phyloP scores from a whole-genome alignment of 2,113 vertebrate species.

The Hymenochirus boettgeri region DNA sequence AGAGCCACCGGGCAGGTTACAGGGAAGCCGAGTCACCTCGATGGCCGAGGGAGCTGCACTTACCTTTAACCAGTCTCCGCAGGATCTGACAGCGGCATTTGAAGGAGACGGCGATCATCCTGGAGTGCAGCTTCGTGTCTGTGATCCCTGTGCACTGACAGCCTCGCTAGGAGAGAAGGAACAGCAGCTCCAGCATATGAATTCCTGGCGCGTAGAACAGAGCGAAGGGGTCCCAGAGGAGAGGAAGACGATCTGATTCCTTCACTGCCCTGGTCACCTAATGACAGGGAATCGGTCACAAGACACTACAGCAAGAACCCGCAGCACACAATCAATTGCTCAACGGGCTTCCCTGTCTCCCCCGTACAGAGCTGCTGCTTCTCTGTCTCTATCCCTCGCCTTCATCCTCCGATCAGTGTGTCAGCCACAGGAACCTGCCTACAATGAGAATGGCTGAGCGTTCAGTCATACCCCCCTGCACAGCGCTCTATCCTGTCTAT shows the following conservation, averaged over 20 bases:
- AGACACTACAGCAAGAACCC: conserved; percentile 48
- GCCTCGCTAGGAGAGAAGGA: conserved; percentile 63
- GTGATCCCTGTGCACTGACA: conserved; percentile 55
- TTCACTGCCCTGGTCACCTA: conserved; percentile 63
- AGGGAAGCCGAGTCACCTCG: conserved; percentile 42
- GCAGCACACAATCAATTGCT: conserved; percentile 51
- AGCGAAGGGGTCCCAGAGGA: conserved; percentile 66
- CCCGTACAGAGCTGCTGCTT: conserved; percentile 15
- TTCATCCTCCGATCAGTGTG: conserved; percentile 25
- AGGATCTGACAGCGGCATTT: conserved; percentile 98
- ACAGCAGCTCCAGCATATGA: conserved; percentile 60
- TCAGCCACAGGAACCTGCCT: neutral
- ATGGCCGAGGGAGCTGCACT: conserved; percentile 46
- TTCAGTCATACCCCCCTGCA: neutral
- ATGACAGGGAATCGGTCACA: conserved; percentile 64
- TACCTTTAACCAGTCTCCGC: conserved; percentile 95
- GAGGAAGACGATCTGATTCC: conserved; percentile 73
- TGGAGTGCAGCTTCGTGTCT: conserved; percentile 61
- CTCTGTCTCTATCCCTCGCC: neutral
- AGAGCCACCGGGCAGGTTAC: conserved; percentile 45
- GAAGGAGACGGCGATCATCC: conserved; percentile 98
- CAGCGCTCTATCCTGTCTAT: conserved; percentile 5
- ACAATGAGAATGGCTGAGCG: conserved; percentile 10
- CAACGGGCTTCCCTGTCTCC: conserved; percentile 51
- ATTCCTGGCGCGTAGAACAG: conserved; percentile 66